These are phyloP conservation scores for Notodonta ziczac DNA, from an alignment of 2,888 invertebrate species.

Conservation along the genomic window DNA sequence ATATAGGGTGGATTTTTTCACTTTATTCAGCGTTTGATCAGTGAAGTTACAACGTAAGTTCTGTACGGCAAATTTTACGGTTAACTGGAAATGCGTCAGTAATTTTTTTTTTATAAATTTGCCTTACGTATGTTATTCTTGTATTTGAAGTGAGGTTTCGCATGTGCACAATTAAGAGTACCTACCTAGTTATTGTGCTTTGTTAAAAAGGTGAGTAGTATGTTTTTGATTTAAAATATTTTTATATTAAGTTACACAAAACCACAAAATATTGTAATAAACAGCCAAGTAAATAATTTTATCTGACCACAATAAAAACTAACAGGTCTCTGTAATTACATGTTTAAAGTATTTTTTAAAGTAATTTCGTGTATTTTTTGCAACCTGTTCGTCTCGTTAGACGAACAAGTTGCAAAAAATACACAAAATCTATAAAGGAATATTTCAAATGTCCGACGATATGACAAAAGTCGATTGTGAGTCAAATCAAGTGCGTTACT, in stretches of 20 bases:
- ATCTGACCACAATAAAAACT: no score
- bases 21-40: slow-evolving; percentile 19
- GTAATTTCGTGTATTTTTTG: not conserved
- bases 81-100: no score
- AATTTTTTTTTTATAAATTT: not conserved
- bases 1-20: slow-evolving; percentile 7
- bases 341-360: no score
- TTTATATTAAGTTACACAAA: no score
- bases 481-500: slow-evolving; percentile 29
- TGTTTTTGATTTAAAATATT: no score
- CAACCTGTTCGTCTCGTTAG: not conserved
- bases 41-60: slow-evolving; percentile 3
- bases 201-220: no score
- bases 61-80: no score
- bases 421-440: not conserved
- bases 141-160: not conserved
- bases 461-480: slow-evolving; percentile 33
- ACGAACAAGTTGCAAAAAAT: not conserved
- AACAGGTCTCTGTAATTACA: no score
- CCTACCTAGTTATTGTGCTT: no score
- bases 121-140: not conserved
- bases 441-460: slow-evolving; percentile 7
- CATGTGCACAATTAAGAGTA: no score
- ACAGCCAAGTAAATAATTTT: no score
- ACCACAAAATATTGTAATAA: no score